Evolutionary conservation across 2,888 invertebrate species (phyloP).

Genomic region (Euspilapteryx auroguttella): DNA sequence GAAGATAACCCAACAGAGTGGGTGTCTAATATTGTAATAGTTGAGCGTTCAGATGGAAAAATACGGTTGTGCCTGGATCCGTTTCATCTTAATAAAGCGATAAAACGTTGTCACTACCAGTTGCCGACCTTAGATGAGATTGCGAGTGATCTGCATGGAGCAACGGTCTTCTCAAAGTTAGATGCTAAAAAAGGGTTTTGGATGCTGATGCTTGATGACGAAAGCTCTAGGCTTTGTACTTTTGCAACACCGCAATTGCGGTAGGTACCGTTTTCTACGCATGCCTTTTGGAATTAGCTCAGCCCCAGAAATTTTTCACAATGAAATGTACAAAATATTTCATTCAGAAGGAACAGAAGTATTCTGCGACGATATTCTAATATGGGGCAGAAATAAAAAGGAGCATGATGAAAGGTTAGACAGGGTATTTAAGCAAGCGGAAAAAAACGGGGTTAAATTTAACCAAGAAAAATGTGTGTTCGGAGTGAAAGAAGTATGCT

Average conservation of each 20-base stretch:
- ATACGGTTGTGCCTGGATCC: conserved; percentile 11
- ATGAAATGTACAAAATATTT: too few species aligned
- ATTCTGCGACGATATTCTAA: too few species aligned
- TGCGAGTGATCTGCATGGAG: neutral
- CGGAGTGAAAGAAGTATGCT: too few species aligned
- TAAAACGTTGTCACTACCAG: conserved; percentile 6
- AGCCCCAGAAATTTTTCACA: too few species aligned
- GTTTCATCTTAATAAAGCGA: conserved; percentile 8
- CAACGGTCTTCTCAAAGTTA: neutral
- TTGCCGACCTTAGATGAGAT: conserved; percentile 7
- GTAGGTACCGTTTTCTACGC: conserved; percentile 2
- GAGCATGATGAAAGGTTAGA: too few species aligned
- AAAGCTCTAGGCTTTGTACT: conserved; percentile 1
- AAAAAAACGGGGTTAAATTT: too few species aligned
- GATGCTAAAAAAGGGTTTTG: conserved; percentile 1
- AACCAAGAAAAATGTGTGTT: too few species aligned
- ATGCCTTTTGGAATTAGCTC: conserved; percentile 1
- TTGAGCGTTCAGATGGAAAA: conserved; percentile 2
- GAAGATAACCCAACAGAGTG: too few species aligned
- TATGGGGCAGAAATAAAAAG: too few species aligned
- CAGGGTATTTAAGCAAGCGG: too few species aligned
- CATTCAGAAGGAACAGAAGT: too few species aligned
- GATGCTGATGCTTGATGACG: neutral
- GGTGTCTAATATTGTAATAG: too few species aligned
- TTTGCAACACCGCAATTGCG: conserved; percentile 2